Evolutionary conservation across 2,113 vertebrate genomes (phyloP).

Genomic region (Myotis brandtii): DNA sequence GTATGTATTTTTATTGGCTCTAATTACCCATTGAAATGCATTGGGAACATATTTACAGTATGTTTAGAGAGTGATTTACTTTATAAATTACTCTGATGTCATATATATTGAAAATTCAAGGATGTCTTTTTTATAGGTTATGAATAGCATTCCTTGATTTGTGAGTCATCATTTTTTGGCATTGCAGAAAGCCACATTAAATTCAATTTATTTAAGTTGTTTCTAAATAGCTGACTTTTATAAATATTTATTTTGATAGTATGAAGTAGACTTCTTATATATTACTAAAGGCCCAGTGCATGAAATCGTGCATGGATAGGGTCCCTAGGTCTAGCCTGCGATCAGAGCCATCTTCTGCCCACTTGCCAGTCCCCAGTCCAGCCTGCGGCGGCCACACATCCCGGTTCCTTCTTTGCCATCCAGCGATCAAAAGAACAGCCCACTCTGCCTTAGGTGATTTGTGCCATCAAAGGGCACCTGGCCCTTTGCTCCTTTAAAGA

Average conservation of each 20-base stretch:
- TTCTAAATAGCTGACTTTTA: not conserved
- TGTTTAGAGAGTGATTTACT: not conserved
- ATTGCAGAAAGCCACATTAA: not conserved
- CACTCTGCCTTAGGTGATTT: no score
- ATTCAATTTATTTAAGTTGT: not conserved
- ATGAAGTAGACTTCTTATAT: not conserved
- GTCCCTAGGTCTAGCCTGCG: no score
- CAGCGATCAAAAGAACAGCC: no score
- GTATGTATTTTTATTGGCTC: constrained; percentile 33
- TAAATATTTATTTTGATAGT: not conserved
- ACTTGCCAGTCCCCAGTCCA: no score
- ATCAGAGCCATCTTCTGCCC: no score
- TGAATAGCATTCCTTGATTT: not conserved
- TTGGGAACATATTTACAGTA: not conserved
- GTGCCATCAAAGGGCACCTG: no score
- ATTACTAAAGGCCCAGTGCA: not conserved
- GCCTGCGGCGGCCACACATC: no score
- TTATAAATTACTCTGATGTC: not conserved
- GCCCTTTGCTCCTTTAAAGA: no score
- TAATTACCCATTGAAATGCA: not conserved
- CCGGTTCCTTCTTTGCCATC: no score
- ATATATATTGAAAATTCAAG: not conserved
- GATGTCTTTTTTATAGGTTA: not conserved
- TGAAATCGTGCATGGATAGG: no score
- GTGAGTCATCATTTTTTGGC: not conserved